Base-by-base conservation (phyloP, 2,113 vertebrate genomes). In the Mormyrus lacerda region DNA sequence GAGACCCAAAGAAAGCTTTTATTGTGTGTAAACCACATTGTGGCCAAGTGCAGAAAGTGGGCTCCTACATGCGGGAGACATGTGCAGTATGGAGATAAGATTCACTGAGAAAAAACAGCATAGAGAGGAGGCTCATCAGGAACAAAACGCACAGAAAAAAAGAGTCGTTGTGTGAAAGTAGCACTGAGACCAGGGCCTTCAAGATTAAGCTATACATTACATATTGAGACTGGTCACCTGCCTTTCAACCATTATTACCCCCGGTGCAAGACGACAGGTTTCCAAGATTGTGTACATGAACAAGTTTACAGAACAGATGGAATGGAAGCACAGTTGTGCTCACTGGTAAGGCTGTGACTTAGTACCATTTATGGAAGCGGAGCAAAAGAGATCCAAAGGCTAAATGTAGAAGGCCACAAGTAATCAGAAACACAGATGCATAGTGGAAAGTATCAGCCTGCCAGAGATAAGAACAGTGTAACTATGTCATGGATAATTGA, bases 321-420 rank as follows among this genome's bases (percentile, higher is more conserved):
- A 53, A 53, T 50, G 50, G 48, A 87, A 47, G 15, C 47, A 53
- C 27, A 87, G 47, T 27, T 35, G 85, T 15, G n/a, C 11, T 13
- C 47, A 48, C 84, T 48, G n/a, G 24, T n/a, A 50, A 31, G 13
- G 48, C 48, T 13, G n/a, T 47, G n/a, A 47, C 84, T 44, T 50
- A 4, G 11, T 53, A 47, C 50, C 85, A 53, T 53, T 53, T 39
- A 53, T 53, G 85, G n/a, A 87, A 87, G 85, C 84, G 0, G 85
- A 87, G 85, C 24, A 35, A 31, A 53, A 27, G 85, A 35, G 7
- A 53, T 87, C 85, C 2, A 50, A 53, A 87, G 83, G 83, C 45
- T 85, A 48, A 85, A 85, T 50, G 83, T 13, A n/a, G 21, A 85
- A 48, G 83, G 83, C 42, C 83, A 85, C 24, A 48, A 85, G 82